Conservation (phyloP, 2,113 vertebrate genomes). For the Salvelinus namaycush region DNA sequence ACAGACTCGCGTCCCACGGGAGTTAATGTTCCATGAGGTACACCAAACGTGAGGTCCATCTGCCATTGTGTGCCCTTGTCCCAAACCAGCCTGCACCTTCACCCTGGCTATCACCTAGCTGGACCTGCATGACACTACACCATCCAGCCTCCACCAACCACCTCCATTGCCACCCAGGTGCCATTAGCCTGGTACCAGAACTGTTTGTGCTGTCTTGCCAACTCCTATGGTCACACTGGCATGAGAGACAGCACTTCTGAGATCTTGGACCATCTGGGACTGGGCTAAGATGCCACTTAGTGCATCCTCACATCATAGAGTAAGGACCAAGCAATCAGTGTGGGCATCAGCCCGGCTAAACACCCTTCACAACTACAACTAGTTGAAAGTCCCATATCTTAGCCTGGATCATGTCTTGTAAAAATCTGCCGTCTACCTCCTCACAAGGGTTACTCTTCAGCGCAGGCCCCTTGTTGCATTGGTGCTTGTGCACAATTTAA, state of each 20-base stretch:
- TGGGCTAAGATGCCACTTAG: not conserved
- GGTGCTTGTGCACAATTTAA: constrained; percentile 18
- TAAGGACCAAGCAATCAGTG: not conserved
- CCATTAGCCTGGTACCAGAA: not conserved
- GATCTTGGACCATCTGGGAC: too few relatives aligned
- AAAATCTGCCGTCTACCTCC: constrained; percentile 53
- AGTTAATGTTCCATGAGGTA: constrained; percentile 92
- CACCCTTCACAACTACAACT: too few relatives aligned
- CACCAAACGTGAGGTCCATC: constrained; percentile 84
- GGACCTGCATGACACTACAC: constrained; percentile 46
- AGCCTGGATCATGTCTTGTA: too few relatives aligned
- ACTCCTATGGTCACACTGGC: too few relatives aligned
- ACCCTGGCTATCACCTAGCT: constrained; percentile 36
- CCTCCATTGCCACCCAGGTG: constrained; percentile 10
- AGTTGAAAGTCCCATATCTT: too few relatives aligned
- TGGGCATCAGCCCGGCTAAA: too few relatives aligned
- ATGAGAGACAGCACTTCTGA: too few relatives aligned
- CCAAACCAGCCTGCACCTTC: constrained; percentile 3
- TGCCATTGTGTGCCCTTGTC: too few relatives aligned
- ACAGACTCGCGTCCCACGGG: constrained; percentile 88
- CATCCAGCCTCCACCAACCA: not conserved
- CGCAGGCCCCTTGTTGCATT: constrained; percentile 13
- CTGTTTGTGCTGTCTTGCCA: too few relatives aligned
- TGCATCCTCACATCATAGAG: not conserved
- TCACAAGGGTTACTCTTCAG: constrained; percentile 29